Evolutionary conservation across 2,888 invertebrate species (phyloP).

Genomic region (Cybosia mesomella): DNA sequence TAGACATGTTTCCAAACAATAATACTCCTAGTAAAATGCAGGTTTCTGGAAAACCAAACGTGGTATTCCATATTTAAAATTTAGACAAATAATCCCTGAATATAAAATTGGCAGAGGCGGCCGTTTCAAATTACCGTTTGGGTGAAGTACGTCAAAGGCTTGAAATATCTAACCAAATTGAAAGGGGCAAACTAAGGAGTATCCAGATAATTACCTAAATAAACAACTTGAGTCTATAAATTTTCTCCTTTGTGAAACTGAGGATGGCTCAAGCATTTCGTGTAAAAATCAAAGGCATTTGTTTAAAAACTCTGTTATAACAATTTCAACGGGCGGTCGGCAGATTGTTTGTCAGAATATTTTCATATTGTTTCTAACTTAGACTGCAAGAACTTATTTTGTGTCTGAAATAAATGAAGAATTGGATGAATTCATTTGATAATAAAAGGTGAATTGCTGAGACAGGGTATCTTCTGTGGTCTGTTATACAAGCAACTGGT

Average conservation of each 20-base stretch:
- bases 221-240: slow-evolving; percentile 25
- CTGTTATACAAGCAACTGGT: neutral
- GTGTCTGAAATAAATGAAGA: slow-evolving; percentile 4
- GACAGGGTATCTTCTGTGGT: neutral
- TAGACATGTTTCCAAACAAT: neutral
- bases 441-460: neutral
- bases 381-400: neutral
- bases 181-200: slow-evolving; percentile 33
- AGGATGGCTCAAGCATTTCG: slow-evolving; percentile 35
- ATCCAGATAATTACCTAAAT: slow-evolving; percentile 27
- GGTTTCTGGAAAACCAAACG: neutral
- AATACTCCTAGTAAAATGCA: neutral
- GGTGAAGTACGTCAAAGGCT: slow-evolving; percentile 42
- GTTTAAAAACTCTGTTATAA: slow-evolving; percentile 37
- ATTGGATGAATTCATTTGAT: neutral
- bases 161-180: slow-evolving; percentile 44
- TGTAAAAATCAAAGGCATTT: slow-evolving; percentile 45
- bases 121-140: slow-evolving; percentile 45
- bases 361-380: slow-evolving; percentile 15
- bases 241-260: slow-evolving; percentile 44
- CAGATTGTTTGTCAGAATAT: slow-evolving; percentile 15
- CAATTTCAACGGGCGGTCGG: slow-evolving; percentile 21
- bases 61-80: neutral
- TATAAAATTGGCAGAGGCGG: slow-evolving; percentile 25
- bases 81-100: slow-evolving; percentile 11